These are phyloP conservation scores for Imbricaverruca yamaguchii DNA, from an alignment of 2,888 invertebrate species.

Conservation along the genomic window DNA sequence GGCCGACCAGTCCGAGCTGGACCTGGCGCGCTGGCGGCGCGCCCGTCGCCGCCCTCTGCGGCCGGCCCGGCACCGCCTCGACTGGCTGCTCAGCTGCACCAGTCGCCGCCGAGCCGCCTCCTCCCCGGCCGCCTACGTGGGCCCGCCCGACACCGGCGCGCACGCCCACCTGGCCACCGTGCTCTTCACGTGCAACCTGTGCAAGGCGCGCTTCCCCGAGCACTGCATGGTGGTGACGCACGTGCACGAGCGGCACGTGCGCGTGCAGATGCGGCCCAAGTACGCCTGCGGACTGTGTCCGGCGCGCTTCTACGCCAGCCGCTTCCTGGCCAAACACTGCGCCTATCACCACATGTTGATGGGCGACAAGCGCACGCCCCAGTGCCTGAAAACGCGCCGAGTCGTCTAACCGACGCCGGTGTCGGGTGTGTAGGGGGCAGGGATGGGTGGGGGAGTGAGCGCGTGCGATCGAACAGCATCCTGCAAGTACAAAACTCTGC, in stretches of 20 bases:
- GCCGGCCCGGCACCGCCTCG: background rate
- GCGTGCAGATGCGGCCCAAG: conserved; percentile 16
- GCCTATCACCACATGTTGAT: background rate
- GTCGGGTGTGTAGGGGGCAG: too few relatives aligned
- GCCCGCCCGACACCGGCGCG: background rate
- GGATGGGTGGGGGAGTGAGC: background rate
- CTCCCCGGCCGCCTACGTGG: background rate
- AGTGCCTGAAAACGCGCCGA: background rate
- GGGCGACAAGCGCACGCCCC: background rate
- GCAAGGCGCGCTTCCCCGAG: conserved; percentile 1
- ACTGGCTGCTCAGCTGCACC: conserved; percentile 17
- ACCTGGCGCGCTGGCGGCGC: conserved; percentile 11
- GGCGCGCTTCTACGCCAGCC: conserved; percentile 22
- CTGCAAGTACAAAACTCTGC: background rate
- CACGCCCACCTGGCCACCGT: background rate
- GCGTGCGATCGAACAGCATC: background rate
- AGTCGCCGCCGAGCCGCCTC: background rate
- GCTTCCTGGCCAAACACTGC: conserved; percentile 17
- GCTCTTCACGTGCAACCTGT: conserved; percentile 16
- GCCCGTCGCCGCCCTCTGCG: background rate
- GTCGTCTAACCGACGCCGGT: background rate
- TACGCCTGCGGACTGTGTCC: conserved; percentile 21
- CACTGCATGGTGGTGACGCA: background rate
- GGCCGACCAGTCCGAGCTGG: background rate
- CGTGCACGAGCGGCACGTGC: conserved; percentile 21